These are phyloP conservation scores for Ganaspis brasiliensis DNA, from an alignment of 2,888 invertebrate species.

Conservation along the genomic window DNA sequence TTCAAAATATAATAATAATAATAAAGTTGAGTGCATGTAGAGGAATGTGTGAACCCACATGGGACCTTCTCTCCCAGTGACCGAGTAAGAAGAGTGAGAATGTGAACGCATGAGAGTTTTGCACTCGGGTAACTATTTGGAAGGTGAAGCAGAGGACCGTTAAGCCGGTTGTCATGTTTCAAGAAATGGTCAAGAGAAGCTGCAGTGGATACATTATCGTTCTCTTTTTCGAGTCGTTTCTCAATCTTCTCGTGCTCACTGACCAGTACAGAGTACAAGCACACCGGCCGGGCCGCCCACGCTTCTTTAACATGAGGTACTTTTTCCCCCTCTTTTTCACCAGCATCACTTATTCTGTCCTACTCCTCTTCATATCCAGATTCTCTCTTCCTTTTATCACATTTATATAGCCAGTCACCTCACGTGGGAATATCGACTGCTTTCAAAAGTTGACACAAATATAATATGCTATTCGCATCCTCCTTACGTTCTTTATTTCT, in stretches of 20 bases:
- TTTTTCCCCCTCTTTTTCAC: background rate
- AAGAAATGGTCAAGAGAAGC: conserved; percentile 51
- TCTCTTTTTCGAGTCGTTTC: conserved; percentile 59
- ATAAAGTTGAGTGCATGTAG: background rate
- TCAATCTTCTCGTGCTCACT: conserved; percentile 67
- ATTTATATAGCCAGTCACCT: conserved; percentile 26
- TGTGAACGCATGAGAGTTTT: conserved; percentile 33
- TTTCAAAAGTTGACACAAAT: conserved; percentile 25
- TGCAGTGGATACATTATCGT: conserved; percentile 56
- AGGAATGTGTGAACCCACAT: background rate
- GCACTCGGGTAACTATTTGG: conserved; percentile 47
- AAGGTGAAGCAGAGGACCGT: conserved; percentile 57
- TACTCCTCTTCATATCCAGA: conserved; percentile 36
- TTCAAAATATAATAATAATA: background rate
- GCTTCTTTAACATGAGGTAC: background rate
- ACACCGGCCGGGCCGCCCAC: conserved; percentile 40
- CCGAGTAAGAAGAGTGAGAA: conserved; percentile 46
- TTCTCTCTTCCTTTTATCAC: conserved; percentile 46
- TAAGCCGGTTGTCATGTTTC: conserved; percentile 59
- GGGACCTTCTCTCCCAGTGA: conserved; percentile 27
- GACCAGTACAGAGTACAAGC: conserved; percentile 61
- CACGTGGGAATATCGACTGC: conserved; percentile 9
- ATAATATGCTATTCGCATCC: background rate
- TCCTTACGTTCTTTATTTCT: background rate
- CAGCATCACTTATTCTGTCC: background rate